Conservation (phyloP, 2,888 invertebrate genomes). For the Dolomedes plantarius region DNA sequence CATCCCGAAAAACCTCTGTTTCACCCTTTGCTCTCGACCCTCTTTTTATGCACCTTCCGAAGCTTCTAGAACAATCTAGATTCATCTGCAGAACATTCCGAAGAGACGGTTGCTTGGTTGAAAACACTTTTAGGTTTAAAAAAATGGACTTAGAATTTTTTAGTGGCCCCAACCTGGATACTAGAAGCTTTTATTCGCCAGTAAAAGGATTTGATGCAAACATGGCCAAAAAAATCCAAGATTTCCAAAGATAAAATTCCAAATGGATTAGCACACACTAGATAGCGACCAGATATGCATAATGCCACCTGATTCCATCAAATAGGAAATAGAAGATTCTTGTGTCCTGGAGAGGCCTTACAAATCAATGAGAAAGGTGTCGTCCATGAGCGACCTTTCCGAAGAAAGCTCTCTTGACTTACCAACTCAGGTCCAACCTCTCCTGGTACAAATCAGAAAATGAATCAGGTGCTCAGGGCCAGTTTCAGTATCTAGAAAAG, state of each 20-base stretch:
- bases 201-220: no score
- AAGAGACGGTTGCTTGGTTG: no score
- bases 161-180: no score
- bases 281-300: slow-evolving; percentile 42
- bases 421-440: slow-evolving; percentile 86
- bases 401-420: slow-evolving; percentile 92
- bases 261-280: slow-evolving; percentile 63
- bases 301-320: slow-evolving; percentile 65
- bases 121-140: no score
- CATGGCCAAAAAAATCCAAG: no score
- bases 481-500: slow-evolving; percentile 99
- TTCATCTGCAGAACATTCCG: no score
- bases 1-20: no score
- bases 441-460: slow-evolving; percentile 98
- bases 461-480: slow-evolving; percentile 97
- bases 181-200: no score
- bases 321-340: slow-evolving; percentile 60
- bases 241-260: slow-evolving; percentile 73
- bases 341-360: slow-evolving; percentile 74
- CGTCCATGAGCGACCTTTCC: slow-evolving; percentile 91
- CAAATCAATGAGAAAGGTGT: slow-evolving; percentile 89
- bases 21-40: no score
- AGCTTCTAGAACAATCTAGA: no score
- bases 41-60: no score
- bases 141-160: no score